Conservation (phyloP, 2,888 invertebrate species). For the Argynnis bischoffii region DNA sequence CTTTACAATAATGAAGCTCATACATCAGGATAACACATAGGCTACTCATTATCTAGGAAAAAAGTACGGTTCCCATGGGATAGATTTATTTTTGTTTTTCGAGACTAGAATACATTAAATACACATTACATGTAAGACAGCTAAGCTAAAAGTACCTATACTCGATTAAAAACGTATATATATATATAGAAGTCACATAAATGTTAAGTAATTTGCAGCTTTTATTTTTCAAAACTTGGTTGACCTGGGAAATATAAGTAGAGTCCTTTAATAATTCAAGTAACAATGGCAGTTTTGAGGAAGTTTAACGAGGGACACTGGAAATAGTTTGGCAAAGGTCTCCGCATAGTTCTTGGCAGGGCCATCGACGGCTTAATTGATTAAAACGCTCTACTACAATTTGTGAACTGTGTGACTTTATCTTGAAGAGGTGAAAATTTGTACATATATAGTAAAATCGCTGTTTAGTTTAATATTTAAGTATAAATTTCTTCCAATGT, state of each 20-base stretch:
- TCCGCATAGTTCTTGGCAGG: conserved; percentile 40
- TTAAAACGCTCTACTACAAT: conserved; percentile 50
- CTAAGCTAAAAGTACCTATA: no score
- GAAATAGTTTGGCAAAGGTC: conserved; percentile 43
- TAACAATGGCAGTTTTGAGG: conserved; percentile 36
- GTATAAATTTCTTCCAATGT: no score
- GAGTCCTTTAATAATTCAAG: conserved; percentile 40
- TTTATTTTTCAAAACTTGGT: conserved; percentile 11
- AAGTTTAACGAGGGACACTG: conserved; percentile 40
- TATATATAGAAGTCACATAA: no score
- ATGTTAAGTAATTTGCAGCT: neutral
- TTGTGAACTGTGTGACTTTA: conserved; percentile 37
- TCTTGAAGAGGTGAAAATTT: conserved; percentile 17
- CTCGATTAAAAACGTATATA: no score
- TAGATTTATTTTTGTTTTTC: no score
- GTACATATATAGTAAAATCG: neutral
- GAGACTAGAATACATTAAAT: no score
- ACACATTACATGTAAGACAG: no score
- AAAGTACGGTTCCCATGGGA: no score
- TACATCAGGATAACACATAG: no score
- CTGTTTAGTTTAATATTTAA: no score
- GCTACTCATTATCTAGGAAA: no score
- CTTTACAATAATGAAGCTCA: no score
- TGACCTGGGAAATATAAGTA: conserved; percentile 27
- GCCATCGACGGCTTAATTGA: conserved; percentile 40